A percentile compares a stretch with the other conserved stretches of the same genome.
phyloP scores from a whole-genome alignment of 2,888 invertebrate genomes.

The Pristionchus mayeri region DNA sequence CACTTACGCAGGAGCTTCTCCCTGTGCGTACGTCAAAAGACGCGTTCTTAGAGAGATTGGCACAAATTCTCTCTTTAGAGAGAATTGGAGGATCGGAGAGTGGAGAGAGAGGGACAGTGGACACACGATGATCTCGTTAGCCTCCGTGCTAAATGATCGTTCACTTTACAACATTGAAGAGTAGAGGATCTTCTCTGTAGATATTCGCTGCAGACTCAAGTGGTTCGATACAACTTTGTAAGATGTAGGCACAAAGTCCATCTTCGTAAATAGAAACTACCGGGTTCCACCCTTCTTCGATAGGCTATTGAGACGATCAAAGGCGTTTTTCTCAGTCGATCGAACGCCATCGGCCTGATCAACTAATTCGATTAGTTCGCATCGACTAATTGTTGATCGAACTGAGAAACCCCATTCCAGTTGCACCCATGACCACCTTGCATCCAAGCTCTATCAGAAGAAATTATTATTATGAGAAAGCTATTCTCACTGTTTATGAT shows the following conservation, averaged over 20 bases:
- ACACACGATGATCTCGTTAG: background rate
- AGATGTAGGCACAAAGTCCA: too few species aligned
- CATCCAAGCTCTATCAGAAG: too few species aligned
- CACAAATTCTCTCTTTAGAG: too few species aligned
- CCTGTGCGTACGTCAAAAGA: constrained; percentile 6
- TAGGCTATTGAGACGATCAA: background rate
- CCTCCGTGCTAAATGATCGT: background rate
- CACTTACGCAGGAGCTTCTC: constrained; percentile 19
- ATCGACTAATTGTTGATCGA: background rate
- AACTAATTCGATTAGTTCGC: background rate
- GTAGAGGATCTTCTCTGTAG: background rate
- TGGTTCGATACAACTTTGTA: too few species aligned
- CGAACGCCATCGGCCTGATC: background rate
- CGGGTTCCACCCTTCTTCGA: background rate
- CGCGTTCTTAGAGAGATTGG: background rate
- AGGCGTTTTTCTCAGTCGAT: background rate
- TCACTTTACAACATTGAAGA: background rate
- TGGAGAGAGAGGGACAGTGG: background rate
- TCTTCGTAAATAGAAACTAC: too few species aligned
- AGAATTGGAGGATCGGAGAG: background rate
- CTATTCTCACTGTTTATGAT: too few species aligned
- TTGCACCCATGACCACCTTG: too few species aligned
- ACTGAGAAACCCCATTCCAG: background rate
- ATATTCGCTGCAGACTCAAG: background rate
- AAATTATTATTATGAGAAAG: too few species aligned